Evolutionary conservation across 2,113 vertebrate species (phyloP), one percentile per base, ranked within the genome.

Genomic region (Stigmatopora argus): DNA sequence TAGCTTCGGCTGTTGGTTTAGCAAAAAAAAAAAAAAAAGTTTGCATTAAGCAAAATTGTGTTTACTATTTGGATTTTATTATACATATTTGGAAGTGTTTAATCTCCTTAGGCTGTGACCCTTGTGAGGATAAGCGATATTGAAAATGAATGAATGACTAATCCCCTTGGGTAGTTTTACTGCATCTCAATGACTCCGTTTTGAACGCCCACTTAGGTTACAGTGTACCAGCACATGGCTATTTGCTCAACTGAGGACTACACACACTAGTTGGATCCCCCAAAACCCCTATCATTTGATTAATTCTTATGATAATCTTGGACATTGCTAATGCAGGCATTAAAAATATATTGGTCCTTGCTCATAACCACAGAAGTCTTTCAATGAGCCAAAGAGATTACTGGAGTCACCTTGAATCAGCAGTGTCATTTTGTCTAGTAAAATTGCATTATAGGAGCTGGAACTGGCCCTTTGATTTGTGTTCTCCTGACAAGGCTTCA

Each of bases 401-500:
- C 77, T 18, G 58, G 74, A 87, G 83, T 88, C 88, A 87, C 85
- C 84, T 89, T 89, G 84, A 83, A 85, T 86, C 77, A 81, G 81
- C 47, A 64, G 64, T 77, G 78, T 86, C 78, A 73, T 85, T 82
- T 83, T 84, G 72, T 69, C 65, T 65, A 74, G 83, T 85, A 84
- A 88, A 88, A 89, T 80, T 81, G 79, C 77, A 85, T 89, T 86
- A 88, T 84, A 77, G 77, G 74, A 82, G 78, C 81, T 67, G 72
- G 78, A 81, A 77, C 77, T 56, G 66, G 81, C 49, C 67, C 76
- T 70, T 77, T 87, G 87, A 88, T 88, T 87, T 87, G 84, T 86
- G 76, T 83, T 78, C 85, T 82, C 83, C 72, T 86, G 88, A 87
- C 85, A 85, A 79, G 80, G 71, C 84, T 86, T 89, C 84, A 88